A percentile compares a stretch with the other conserved stretches of the same genome.
Conservation (phyloP, 23 tunicate genomes). For the Botrylloides violaceus region DNA sequence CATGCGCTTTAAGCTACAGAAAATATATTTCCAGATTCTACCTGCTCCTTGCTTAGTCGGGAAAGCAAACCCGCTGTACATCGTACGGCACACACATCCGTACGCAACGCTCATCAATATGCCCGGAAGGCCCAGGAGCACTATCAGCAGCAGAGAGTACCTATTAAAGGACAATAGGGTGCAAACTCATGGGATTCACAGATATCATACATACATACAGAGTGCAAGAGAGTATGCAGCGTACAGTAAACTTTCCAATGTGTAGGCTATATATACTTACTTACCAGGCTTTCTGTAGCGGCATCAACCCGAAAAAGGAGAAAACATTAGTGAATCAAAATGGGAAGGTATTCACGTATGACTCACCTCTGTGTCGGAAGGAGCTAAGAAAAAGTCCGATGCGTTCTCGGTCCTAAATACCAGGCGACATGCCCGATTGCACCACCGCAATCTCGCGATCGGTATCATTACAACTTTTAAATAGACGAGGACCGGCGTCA, state of each 20-base stretch:
- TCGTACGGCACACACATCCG: constrained; percentile 37
- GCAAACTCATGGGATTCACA: not conserved
- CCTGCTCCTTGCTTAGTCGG: not conserved
- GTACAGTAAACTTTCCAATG: not conserved
- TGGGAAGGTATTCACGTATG: no score
- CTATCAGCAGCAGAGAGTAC: constrained; percentile 55
- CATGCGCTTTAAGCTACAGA: no score
- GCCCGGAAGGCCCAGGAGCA: constrained; percentile 65
- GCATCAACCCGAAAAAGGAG: not conserved
- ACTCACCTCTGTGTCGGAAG: not conserved
- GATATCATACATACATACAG: not conserved
- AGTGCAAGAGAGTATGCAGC: not conserved
- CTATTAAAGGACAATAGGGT: constrained; percentile 30
- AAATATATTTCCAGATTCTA: no score
- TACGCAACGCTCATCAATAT: constrained; percentile 67
- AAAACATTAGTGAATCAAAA: not conserved
- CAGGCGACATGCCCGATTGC: constrained; percentile 54
- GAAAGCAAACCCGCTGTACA: constrained; percentile 39
- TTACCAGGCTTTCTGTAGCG: constrained; percentile 5
- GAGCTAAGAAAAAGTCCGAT: not conserved
- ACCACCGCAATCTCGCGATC: constrained; percentile 18
- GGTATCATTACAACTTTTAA: constrained; percentile 30
- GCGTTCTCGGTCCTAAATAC: not conserved
- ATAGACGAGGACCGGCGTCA: constrained; percentile 55
- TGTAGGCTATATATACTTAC: not conserved